These are phyloP conservation scores for Erpornis zantholeuca DNA, from an alignment of 2,113 vertebrate genomes.

Conservation along the genomic window DNA sequence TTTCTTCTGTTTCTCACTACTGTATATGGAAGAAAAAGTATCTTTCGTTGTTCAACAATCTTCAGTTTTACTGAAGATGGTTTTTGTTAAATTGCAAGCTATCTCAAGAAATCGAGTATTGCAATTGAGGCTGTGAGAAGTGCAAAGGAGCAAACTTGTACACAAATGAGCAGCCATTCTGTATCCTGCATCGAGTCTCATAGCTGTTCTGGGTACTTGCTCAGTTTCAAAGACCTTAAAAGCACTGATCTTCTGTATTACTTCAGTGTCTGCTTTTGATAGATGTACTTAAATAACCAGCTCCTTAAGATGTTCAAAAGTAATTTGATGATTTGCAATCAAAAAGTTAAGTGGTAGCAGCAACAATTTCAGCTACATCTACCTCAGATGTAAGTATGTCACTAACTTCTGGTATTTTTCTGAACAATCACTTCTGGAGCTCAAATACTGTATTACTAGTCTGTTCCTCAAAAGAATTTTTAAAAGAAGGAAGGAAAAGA, in stretches of 20 bases:
- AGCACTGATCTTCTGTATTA: not conserved
- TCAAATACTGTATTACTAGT: not conserved
- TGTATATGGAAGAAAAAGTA: not conserved
- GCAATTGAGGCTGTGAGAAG: not conserved
- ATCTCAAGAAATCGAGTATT: not conserved
- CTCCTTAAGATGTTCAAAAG: not conserved
- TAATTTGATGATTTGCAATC: not conserved
- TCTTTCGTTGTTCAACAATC: not conserved
- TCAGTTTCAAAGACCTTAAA: not conserved
- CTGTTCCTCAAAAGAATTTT: not conserved
- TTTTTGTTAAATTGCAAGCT: not conserved
- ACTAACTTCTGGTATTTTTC: not conserved
- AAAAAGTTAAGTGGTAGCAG: not conserved
- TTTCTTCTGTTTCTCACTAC: not conserved
- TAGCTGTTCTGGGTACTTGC: not conserved
- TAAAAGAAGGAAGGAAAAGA: not conserved
- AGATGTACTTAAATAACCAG: not conserved
- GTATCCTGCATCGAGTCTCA: not conserved
- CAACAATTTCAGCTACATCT: not conserved
- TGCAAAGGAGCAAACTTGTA: not conserved
- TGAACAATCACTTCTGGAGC: not conserved
- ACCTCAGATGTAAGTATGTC: not conserved
- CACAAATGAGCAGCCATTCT: not conserved
- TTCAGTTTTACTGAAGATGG: not conserved
- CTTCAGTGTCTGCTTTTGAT: not conserved